Evolutionary conservation across 2,113 vertebrate genomes (phyloP), one percentile per base, ranked within the genome.

Genomic region (Stigmatopora nigra): DNA sequence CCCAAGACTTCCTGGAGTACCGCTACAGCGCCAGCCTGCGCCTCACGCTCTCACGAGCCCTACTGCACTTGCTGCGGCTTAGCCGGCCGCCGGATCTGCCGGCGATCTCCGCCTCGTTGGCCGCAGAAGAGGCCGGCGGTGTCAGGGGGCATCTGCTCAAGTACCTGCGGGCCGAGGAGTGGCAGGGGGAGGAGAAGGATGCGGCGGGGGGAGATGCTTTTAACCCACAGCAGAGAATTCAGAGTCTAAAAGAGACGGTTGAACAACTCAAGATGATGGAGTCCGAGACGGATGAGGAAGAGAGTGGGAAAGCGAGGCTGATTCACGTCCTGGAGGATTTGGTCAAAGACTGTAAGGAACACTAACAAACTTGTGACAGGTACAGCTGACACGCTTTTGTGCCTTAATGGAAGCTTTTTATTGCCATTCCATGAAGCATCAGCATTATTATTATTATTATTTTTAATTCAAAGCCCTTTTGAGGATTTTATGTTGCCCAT

Each of bases 21-120:
- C 94, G 93, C 68, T 99, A 98, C 88, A 95, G 93, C 7, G 90
- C 92, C 76, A 96, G 93, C 84, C 88, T 99, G 17, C 88, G 93
- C 60, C 89, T 89, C 0, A 93, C 96, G 20, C 91, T 98, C 69
- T 95, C 95, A 61, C 89, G 83, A 51, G 91, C 96, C 0, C 91
- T 99, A 51, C 75, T 97, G 10, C 96, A 97, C 63, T 67, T 99
- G 63, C 78, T 98, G 46, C 62, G 71, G 5, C 55, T 99, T 77
- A 92, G 93, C 7, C 79, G 70, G 4, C 17, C 75, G 9, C 69
- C 76, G 0, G 97, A 99, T 86, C 82, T 97, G 76, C 82, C 87
- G 0, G 76, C 67, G 5, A 51, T 99, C 2, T n/a, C 74, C 22
- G 64, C 72, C 0, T 86, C 73, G 0, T 16, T 97, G 25, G 55